A percentile compares a stretch with the other conserved stretches of the same genome.
Evolutionary conservation across 1,140 invertebrate genomes (phyloP).

Genomic region (Delia radicum): DNA sequence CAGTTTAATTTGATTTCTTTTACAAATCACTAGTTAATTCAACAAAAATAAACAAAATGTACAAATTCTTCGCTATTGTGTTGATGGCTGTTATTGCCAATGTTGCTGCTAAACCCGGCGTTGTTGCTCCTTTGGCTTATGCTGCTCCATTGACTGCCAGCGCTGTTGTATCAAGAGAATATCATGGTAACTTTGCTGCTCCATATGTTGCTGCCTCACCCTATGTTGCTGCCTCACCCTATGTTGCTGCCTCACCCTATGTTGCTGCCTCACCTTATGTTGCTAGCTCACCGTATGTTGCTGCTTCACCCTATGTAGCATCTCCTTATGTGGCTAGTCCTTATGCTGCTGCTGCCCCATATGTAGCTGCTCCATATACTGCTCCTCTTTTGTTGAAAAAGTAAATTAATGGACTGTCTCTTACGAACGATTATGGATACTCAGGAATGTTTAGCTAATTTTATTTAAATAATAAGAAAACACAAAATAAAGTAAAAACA

Average conservation of each 20-base stretch:
- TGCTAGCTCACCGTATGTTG: conserved; percentile 36
- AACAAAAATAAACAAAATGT: conserved; percentile 41
- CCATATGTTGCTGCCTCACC: conserved; percentile 44
- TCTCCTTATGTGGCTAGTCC: conserved; percentile 39
- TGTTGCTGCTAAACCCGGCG: conserved; percentile 42
- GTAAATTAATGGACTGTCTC: conserved; percentile 29
- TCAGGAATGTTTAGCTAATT: conserved; percentile 6
- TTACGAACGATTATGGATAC: not conserved
- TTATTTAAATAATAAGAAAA: not conserved
- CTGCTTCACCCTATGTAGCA: conserved; percentile 42
- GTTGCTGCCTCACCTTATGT: conserved; percentile 32
- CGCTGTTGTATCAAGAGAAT: conserved; percentile 37
- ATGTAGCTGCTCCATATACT: conserved; percentile 39
- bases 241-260: conserved; percentile 35
- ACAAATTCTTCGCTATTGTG: conserved; percentile 43
- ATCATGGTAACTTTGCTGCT: conserved; percentile 41
- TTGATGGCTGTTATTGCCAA: conserved; percentile 43
- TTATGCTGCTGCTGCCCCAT: conserved; percentile 36
- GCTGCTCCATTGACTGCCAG: conserved; percentile 43
- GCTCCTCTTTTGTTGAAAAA: conserved; percentile 44
- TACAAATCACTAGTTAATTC: conserved; percentile 29
- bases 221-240: conserved; percentile 32
- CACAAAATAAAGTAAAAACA: too few species aligned
- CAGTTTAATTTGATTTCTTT: conserved; percentile 33
- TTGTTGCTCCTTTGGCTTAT: conserved; percentile 50